Evolutionary conservation across 2,113 vertebrate species (phyloP), one percentile per base, ranked within the genome.

Genomic region (Ciconia stormi): DNA sequence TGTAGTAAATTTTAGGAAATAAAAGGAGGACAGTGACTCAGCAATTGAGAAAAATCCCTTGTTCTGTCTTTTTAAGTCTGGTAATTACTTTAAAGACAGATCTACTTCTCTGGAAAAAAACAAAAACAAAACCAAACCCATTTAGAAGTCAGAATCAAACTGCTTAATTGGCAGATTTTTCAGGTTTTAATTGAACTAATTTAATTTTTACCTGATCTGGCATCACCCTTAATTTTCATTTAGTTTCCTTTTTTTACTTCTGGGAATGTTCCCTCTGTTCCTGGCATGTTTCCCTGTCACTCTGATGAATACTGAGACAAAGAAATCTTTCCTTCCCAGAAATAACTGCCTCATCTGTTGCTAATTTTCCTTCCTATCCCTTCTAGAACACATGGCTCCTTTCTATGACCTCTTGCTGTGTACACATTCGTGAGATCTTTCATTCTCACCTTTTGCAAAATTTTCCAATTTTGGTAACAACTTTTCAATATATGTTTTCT

Each of bases 261-360:
- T 91, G 74, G 66, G 90, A 95, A 96, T 58, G 53, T 61, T 73
- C 65, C 72, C 56, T 92, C 80, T 89, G 72, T n/a, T 89, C 73
- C 82, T 42, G 1, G 44, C 18, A 0, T 22, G 40, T 50, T 90
- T 92, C 80, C 86, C 69, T 88, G 81, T 88, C 78, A 81, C 74
- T 86, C 55, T 82, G 44, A 92, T 91, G 62, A 95, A 84, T 36
- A 82, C 46, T 38, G 69, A 95, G 71, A 97, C 87, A 91, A 95
- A 95, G 89, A 95, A 95, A 89, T 62, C 32, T 71, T 85, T 71
- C 73, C 58, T 83, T 95, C 91, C 77, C 87, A 95, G 56, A 90
- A 94, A 61, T 38, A 78, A 78, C 58, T 61, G 36, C 59, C 71
- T 96, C 88, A 89, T 89, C 89, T 94, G 83, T 86, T 95, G 77